Conservation (phyloP, 2,888 invertebrate genomes). For the Harpalus rubripes region DNA sequence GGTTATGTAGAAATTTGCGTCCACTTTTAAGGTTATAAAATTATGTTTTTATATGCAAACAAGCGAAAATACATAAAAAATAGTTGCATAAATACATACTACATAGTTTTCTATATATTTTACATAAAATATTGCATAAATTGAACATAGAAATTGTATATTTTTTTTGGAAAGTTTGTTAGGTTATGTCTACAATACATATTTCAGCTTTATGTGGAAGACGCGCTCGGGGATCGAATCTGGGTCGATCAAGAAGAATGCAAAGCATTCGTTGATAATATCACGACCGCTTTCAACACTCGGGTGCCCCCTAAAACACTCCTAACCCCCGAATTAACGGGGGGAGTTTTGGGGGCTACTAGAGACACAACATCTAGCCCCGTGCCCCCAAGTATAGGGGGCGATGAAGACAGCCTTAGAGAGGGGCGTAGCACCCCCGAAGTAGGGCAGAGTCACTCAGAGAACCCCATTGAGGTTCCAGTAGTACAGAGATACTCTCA, state of each 20-base stretch:
- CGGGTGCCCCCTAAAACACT: slow-evolving; percentile 86
- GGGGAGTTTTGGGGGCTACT: background rate
- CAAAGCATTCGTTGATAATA: slow-evolving; percentile 94
- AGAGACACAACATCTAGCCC: slow-evolving; percentile 57
- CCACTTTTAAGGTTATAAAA: too few relatives aligned
- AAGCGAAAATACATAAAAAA: too few relatives aligned
- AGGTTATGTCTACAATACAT: too few relatives aligned
- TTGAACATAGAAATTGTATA: too few relatives aligned
- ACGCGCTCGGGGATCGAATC: slow-evolving; percentile 93
- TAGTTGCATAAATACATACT: too few relatives aligned
- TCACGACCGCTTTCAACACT: slow-evolving; percentile 91
- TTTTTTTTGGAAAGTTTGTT: too few relatives aligned
- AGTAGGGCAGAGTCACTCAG: background rate
- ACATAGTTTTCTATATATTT: too few relatives aligned
- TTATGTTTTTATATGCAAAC: too few relatives aligned
- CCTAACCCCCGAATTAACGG: slow-evolving; percentile 80
- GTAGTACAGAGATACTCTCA: slow-evolving; percentile 80
- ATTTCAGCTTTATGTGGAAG: slow-evolving; percentile 93
- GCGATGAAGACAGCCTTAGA: slow-evolving; percentile 25
- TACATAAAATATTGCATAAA: too few relatives aligned
- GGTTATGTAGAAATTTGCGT: too few relatives aligned
- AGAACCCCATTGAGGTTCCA: slow-evolving; percentile 78
- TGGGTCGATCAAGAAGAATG: slow-evolving; percentile 97
- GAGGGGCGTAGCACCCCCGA: slow-evolving; percentile 55
- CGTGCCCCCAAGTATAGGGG: slow-evolving; percentile 50